phyloP scores from a whole-genome alignment of 64 coral and sea anemone species.

The Cladopsammia gracilis region DNA sequence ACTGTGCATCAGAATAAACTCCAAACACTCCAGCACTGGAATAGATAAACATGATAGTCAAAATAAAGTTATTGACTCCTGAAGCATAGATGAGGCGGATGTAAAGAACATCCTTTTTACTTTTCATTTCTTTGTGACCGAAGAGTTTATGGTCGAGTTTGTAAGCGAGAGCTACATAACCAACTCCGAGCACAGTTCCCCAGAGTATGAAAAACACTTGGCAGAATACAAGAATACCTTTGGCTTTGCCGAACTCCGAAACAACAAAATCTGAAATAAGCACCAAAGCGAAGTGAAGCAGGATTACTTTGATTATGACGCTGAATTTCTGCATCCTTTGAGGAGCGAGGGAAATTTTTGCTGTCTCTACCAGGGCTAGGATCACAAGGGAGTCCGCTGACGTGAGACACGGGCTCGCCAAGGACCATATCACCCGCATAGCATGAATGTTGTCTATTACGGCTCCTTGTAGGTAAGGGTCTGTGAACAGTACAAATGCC shows the following conservation, averaged over 20 bases:
- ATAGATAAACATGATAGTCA: slow-evolving; percentile 2
- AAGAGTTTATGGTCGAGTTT: slow-evolving; percentile 25
- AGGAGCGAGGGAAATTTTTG: slow-evolving; percentile 17
- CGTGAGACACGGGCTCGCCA: slow-evolving; percentile 42
- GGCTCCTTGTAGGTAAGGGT: slow-evolving; percentile 69
- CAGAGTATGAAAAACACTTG: slow-evolving; percentile 18
- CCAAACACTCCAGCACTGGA: slow-evolving; percentile 9
- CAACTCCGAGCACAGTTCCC: slow-evolving; percentile 24
- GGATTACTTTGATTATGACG: slow-evolving; percentile 25
- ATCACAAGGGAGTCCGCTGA: slow-evolving; percentile 56
- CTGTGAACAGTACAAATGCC: slow-evolving; percentile 62
- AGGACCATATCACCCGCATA: slow-evolving; percentile 50
- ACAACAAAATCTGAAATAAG: not conserved
- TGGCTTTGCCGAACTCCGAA: slow-evolving; percentile 19
- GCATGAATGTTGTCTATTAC: not conserved
- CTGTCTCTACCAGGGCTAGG: slow-evolving; percentile 16
- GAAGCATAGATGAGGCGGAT: slow-evolving; percentile 15
- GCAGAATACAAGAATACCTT: slow-evolving; percentile 2
- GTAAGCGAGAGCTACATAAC: not conserved
- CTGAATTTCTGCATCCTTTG: slow-evolving; percentile 10
- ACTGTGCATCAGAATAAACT: slow-evolving; percentile 7
- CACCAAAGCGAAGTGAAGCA: slow-evolving; percentile 50
- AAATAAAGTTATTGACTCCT: slow-evolving; percentile 4
- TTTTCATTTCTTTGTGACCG: slow-evolving; percentile 4
- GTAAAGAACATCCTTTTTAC: not conserved